phyloP scores from a whole-genome alignment of 1,140 invertebrate species.

The Nomia melanderi region DNA sequence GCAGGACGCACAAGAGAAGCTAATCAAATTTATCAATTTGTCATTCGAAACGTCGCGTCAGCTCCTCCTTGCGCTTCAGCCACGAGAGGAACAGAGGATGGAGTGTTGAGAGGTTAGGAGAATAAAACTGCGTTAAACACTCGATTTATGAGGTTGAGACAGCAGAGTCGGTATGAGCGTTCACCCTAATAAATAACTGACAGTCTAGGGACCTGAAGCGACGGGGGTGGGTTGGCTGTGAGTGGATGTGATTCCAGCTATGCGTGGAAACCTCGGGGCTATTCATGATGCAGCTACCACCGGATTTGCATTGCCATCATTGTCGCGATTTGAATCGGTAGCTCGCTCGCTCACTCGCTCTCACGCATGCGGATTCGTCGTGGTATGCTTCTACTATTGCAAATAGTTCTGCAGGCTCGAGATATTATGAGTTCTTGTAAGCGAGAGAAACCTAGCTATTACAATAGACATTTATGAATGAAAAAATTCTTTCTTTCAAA shows the following conservation, averaged over 20 bases:
- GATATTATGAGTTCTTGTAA: too few species aligned
- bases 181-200: slow-evolving; percentile 62
- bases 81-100: neutral
- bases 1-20: neutral
- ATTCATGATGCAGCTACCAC: slow-evolving; percentile 41
- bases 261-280: slow-evolving; percentile 41
- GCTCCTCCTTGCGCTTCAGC: neutral
- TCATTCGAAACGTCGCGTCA: neutral
- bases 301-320: slow-evolving; percentile 61
- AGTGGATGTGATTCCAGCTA: slow-evolving; percentile 39
- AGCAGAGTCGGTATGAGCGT: slow-evolving; percentile 30
- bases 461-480: too few species aligned
- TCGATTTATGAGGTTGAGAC: slow-evolving; percentile 59
- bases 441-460: too few species aligned
- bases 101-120: neutral
- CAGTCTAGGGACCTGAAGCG: slow-evolving; percentile 18
- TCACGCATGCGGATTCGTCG: neutral
- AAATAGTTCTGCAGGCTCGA: too few species aligned
- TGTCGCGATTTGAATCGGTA: slow-evolving; percentile 56
- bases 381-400: slow-evolving; percentile 44
- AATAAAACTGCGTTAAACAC: slow-evolving; percentile 60
- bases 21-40: neutral
- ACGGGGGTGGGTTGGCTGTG: neutral
- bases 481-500: too few species aligned
- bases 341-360: slow-evolving; percentile 3